phyloP scores from a whole-genome alignment of 2,888 invertebrate genomes.

The Actias luna region DNA sequence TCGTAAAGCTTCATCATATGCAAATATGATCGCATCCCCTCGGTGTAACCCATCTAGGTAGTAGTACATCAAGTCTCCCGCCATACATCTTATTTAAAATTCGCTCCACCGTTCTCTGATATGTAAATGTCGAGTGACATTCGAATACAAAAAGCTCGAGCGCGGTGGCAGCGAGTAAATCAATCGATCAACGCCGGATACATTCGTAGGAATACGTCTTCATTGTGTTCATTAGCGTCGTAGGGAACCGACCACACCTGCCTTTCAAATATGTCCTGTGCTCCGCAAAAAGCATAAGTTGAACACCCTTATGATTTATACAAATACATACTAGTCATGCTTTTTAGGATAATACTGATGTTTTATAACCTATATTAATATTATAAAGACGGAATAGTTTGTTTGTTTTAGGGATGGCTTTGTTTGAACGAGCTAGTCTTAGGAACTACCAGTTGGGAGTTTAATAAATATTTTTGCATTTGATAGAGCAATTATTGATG shows the following conservation, averaged over 20 bases:
- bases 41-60: constrained; percentile 35
- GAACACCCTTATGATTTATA: constrained; percentile 38
- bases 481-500: no score
- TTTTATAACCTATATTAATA: background rate
- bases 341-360: background rate
- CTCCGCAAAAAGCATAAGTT: constrained; percentile 62
- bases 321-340: constrained; percentile 1
- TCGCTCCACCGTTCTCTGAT: constrained; percentile 70
- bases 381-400: no score
- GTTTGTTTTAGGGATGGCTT: no score
- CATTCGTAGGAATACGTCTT: constrained; percentile 77
- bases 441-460: no score
- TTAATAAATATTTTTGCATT: no score
- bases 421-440: no score
- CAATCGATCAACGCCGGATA: constrained; percentile 82
- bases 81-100: constrained; percentile 71
- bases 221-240: constrained; percentile 81
- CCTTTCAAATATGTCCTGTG: constrained; percentile 61
- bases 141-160: constrained; percentile 81
- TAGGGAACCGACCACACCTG: constrained; percentile 66
- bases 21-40: constrained; percentile 59
- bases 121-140: constrained; percentile 77
- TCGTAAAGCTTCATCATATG: constrained; percentile 61
- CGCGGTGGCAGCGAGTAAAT: constrained; percentile 81
- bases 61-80: constrained; percentile 56